Conservation (phyloP, 2,888 invertebrate species). For the Antheraea yamamai region DNA sequence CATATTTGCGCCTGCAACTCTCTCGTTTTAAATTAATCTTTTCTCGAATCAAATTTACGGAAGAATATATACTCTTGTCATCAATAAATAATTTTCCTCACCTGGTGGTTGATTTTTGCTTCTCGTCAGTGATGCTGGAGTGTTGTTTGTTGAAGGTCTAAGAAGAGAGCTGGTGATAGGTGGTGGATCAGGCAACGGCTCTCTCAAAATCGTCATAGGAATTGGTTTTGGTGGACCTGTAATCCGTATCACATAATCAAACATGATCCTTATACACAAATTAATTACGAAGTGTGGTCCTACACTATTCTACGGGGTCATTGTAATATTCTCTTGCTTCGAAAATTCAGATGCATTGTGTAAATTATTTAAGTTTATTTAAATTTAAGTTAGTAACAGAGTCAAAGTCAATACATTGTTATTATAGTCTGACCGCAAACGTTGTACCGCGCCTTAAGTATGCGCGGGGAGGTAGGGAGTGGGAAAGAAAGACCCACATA, state of each 20-base stretch:
- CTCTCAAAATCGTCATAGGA: not conserved
- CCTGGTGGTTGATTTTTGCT: not conserved
- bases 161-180: not conserved
- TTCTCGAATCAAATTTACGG: not conserved
- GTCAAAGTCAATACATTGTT: too few relatives aligned
- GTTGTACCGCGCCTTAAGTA: too few relatives aligned
- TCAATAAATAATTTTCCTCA: not conserved
- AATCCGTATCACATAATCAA: not conserved
- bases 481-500: too few relatives aligned
- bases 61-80: not conserved
- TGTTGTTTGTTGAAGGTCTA: not conserved
- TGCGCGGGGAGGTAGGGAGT: too few relatives aligned
- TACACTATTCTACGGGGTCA: too few relatives aligned
- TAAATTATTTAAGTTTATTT: too few relatives aligned
- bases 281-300: too few relatives aligned
- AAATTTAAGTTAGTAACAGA: too few relatives aligned
- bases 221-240: constrained; percentile 6
- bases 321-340: too few relatives aligned
- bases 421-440: too few relatives aligned
- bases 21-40: not conserved
- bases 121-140: not conserved
- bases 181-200: not conserved
- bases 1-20: too few relatives aligned
- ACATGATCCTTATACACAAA: not conserved
- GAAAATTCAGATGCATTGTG: too few relatives aligned